These are phyloP conservation scores for Ceratotherium simum DNA, from an alignment of 2,113 vertebrate genomes.

Conservation along the genomic window DNA sequence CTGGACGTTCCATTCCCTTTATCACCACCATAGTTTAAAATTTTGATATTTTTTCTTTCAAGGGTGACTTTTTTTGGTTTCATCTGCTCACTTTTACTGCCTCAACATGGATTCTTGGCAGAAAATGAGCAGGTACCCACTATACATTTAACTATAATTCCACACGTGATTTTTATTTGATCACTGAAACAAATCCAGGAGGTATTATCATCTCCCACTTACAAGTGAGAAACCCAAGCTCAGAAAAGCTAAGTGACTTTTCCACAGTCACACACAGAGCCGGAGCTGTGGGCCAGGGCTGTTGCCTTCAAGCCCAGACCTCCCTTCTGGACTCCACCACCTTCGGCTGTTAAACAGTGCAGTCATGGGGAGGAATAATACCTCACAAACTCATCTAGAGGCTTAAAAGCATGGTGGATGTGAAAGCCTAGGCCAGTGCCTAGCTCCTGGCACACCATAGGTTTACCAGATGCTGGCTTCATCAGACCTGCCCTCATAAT, in stretches of 20 bases:
- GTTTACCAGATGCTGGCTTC: accelerated
- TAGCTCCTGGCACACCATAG: no score
- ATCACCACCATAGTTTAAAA: not conserved
- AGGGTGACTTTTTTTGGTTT: not conserved
- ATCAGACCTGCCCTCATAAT: not conserved
- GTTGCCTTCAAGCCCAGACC: no score
- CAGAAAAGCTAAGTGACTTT: no score
- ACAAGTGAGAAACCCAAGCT: not conserved
- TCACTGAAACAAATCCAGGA: not conserved
- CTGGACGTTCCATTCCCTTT: not conserved
- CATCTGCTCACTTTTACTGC: no score
- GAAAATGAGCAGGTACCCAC: not conserved
- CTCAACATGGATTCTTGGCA: not conserved
- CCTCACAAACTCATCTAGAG: not conserved
- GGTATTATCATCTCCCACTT: no score
- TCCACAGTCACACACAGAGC: no score
- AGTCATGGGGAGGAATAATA: accelerated
- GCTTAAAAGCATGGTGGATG: not conserved
- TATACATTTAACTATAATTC: no score
- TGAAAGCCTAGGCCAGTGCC: not conserved
- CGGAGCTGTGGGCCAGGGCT: not conserved
- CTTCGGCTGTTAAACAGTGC: not conserved
- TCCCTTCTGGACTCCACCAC: not conserved
- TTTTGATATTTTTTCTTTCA: not conserved
- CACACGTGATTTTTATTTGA: not conserved